Base-by-base conservation (phyloP, 2,113 vertebrate genomes). In the Callipepla californica region DNA sequence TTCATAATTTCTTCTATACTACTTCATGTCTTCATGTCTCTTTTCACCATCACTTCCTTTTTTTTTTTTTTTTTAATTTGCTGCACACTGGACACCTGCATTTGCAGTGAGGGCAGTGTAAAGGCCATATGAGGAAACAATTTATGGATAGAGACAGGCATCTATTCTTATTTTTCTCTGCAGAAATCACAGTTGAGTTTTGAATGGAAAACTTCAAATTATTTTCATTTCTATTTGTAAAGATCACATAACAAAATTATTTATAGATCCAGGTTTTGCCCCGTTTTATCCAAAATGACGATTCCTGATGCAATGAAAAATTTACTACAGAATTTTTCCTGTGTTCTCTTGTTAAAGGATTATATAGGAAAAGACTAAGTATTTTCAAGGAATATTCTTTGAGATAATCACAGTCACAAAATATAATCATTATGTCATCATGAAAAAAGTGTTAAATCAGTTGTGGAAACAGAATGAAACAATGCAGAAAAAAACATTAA, bases 401-500 rank as follows among this genome's bases (percentile, higher is more conserved):
- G 47, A 32, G 28, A 79, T 7, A 86, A 65, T 68, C 4, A 50
- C n/a, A 25, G 9, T 5, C 19, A 80, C 72, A 34, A 78, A 58
- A 58, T 82, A 57, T 58, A 67, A 11, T 25, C 74, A 44, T 4
- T 40, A 22, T 47, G 30, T 42, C 55, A 1, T 57, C 30, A 14
- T 65, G 18, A 55, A 86, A 84, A 88, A 88, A 36, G 19, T 73
- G 6, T 50, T 68, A 28, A 68, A 73, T 61, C 36, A 58, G n/a
- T 66, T 21, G 23, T 51, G 44, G 53, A 90, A 86, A 23, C 7
- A 32, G 26, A 90, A 86, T 32, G 25, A 90, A 93, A 81, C 14
- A 72, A 67, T 45, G 0, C 75, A 92, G 70, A 94, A 14, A 81
- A 94, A 94, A 96, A 69, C 84, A 4, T 53, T 76, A 48, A 79